Evolutionary conservation across 2,888 invertebrate species (phyloP), one percentile per base, ranked within the genome.

Genomic region (Elysia crispata): DNA sequence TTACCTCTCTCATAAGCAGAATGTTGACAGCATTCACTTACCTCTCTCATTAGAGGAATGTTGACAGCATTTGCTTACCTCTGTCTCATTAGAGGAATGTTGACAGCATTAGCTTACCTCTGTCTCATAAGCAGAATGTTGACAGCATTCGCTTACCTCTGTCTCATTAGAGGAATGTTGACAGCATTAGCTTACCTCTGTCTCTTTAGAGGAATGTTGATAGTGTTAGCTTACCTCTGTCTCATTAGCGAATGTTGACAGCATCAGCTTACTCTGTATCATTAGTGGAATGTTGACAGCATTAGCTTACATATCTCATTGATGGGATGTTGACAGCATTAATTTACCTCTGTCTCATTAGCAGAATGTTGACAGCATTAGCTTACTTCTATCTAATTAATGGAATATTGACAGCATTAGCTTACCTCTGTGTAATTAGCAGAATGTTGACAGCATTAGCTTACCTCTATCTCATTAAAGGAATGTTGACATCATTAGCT

Each of bases 91-190:
- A 8, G 6, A 23, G n/a, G n/a, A n/a, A 28, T 6, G 20, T 30
- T 25, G 23, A 30, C 3, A 67, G 67, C 67, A 20, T 28, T 3
- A 28, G 50, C 81, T 80, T 80, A 91, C 91, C 89, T 90, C 82
- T 96, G 95, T 91, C 99, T 94, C 98, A 99, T 99, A 93, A 98
- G 94, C 11, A 99, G 99, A 89, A 99, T 97, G 93, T 99, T 99
- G 89, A 99, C 96, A 91, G 97, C 97, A 93, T 99, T 99, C 49
- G 99, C 98, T 67, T n/a, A n/a, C n/a, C n/a, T n/a, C n/a, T n/a
- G n/a, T 5, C n/a, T 67, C n/a, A 60, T 6, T 60, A 8, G 6
- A 23, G n/a, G n/a, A n/a, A 28, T 6, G 20, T 30, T 25, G 23
- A 30, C 3, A 67, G 67, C 67, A 20, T 28, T 3, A 28, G 50